Evolutionary conservation across 2,888 invertebrate species (phyloP).

Genomic region (Epistrophe grossulariae): DNA sequence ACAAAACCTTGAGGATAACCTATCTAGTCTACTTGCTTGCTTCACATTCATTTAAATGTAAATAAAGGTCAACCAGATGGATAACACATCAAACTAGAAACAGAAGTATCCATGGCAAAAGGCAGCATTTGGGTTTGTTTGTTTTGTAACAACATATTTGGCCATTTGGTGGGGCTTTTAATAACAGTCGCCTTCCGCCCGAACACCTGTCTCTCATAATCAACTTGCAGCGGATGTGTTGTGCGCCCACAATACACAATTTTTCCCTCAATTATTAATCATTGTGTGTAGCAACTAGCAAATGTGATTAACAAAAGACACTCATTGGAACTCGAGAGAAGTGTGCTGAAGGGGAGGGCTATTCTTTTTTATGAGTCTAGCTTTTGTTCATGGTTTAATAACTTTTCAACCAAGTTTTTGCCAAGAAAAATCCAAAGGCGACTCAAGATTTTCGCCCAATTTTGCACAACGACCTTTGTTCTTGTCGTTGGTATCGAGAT

Average conservation of each 20-base stretch:
- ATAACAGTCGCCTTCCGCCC: neutral
- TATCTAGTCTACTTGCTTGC: neutral
- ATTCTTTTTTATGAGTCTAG: neutral
- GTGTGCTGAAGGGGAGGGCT: neutral
- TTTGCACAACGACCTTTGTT: slow-evolving; percentile 43
- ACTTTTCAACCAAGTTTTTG: neutral
- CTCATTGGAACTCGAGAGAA: neutral
- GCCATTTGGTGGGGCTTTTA: slow-evolving; percentile 15
- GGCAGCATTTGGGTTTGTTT: neutral
- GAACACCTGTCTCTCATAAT: slow-evolving; percentile 41
- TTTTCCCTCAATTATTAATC: slow-evolving; percentile 48
- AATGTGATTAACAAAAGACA: slow-evolving; percentile 21
- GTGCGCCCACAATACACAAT: slow-evolving; percentile 52
- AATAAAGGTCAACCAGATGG: slow-evolving; percentile 19
- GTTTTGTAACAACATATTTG: slow-evolving; percentile 13
- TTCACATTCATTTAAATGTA: slow-evolving; percentile 1
- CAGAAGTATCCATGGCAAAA: slow-evolving; percentile 9
- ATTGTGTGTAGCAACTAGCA: slow-evolving; percentile 32
- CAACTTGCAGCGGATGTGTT: slow-evolving; percentile 61
- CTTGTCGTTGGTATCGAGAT: neutral
- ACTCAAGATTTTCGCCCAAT: neutral
- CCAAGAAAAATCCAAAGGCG: neutral
- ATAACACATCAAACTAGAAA: neutral
- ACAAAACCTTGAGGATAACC: slow-evolving; percentile 18
- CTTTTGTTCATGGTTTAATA: slow-evolving; percentile 24